phyloP scores from a whole-genome alignment of 1,140 invertebrate genomes.

The Arion vulgaris region DNA sequence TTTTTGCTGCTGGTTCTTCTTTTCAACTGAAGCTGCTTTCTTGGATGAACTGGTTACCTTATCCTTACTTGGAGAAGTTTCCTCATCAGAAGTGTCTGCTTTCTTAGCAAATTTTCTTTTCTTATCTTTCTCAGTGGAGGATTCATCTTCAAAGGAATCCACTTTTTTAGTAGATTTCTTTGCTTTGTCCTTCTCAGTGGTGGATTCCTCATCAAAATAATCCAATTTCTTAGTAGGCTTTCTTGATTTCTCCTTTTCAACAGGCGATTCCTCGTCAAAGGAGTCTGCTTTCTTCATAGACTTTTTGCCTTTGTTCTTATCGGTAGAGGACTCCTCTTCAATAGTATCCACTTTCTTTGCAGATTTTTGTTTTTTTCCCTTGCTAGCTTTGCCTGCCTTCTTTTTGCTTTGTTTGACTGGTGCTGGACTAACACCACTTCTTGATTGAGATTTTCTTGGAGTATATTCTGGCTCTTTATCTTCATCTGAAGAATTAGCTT shows the following conservation, averaged over 20 bases:
- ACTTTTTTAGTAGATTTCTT: background rate
- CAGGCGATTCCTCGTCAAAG: background rate
- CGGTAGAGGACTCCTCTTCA: background rate
- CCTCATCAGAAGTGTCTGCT: background rate
- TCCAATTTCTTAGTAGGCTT: background rate
- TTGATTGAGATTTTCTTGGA: constrained; percentile 34
- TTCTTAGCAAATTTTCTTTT: background rate
- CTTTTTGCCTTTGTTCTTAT: background rate
- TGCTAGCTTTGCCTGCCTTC: background rate
- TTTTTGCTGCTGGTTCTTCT: background rate
- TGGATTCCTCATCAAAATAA: background rate
- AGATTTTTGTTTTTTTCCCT: background rate
- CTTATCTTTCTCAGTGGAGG: background rate
- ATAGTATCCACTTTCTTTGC: background rate
- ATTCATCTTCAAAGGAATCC: background rate
- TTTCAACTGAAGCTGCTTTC: background rate
- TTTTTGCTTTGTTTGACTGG: background rate
- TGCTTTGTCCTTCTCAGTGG: background rate
- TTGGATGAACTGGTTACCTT: background rate
- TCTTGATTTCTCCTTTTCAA: background rate
- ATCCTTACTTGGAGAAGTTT: background rate
- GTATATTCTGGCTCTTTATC: constrained; percentile 36
- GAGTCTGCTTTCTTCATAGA: too few species aligned
- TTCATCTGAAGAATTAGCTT: constrained; percentile 3
- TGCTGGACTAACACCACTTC: background rate